Conservation (phyloP, 2,113 vertebrate genomes). For the Gadus chalcogrammus region DNA sequence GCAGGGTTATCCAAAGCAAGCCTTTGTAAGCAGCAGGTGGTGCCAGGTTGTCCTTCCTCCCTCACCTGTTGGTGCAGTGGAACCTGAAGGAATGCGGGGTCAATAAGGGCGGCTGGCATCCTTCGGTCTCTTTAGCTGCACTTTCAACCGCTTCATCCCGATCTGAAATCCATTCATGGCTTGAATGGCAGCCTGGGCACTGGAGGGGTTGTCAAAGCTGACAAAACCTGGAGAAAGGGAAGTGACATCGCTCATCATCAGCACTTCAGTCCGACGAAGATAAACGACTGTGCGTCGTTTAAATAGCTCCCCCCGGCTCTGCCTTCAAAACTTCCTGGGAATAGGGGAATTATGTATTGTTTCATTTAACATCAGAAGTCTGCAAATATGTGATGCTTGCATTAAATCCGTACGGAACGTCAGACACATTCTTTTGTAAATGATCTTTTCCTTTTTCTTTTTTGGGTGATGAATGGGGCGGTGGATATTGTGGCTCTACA, state of each 20-base stretch:
- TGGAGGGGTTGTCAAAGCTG: constrained; percentile 98
- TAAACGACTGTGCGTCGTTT: too few species aligned
- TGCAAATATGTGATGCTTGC: constrained; percentile 10
- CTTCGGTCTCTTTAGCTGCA: constrained; percentile 96
- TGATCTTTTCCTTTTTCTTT: too few species aligned
- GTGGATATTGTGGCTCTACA: too few species aligned
- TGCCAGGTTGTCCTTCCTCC: background rate
- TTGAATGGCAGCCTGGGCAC: constrained; percentile 95
- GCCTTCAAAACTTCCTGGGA: background rate
- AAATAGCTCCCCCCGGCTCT: background rate
- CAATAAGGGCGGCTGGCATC: constrained; percentile 96
- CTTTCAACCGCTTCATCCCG: constrained; percentile 98
- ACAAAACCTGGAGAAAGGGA: constrained; percentile 82
- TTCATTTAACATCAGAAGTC: background rate
- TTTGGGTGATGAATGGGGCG: too few species aligned
- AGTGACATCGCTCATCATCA: constrained; percentile 6
- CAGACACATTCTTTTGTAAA: too few species aligned
- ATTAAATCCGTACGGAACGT: background rate
- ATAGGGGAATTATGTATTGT: background rate
- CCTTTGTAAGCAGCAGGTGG: too few species aligned
- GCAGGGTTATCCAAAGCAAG: too few species aligned
- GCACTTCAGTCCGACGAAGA: background rate
- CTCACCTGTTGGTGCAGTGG: constrained; percentile 81
- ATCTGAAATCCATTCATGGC: constrained; percentile 99
- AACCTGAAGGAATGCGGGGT: constrained; percentile 72